Evolutionary conservation across 2,888 invertebrate genomes (phyloP), one percentile per base, ranked within the genome.

Genomic region (Tinea semifulvella): DNA sequence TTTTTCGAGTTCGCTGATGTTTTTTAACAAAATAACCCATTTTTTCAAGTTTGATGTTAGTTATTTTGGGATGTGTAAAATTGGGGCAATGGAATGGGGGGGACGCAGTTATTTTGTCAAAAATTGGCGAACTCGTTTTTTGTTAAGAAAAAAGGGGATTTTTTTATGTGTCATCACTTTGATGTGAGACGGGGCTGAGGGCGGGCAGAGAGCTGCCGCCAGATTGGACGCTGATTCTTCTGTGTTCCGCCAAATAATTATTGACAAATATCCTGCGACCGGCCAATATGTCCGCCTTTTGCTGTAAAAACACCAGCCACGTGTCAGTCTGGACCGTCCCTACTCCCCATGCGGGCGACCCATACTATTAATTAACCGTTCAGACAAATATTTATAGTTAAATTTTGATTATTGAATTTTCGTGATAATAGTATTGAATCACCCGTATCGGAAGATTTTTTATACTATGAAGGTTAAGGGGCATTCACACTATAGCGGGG

Each of bases 221-320:
- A 52, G 80, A 79, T 65, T 82, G 82, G 61, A 82, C 80, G 80
- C 82, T 82, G 82, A 82, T 82, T 68, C 82, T 74, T 64, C 82
- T 76, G 67, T 82, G 82, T 64, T 82, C 82, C 61, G 82, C 82
- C 82, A 82, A 81, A 81, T 81, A 82, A 82, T 82, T 82, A 81
- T 82, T 82, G 72, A 82, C 81, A 80, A 81, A 82, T 71, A 82
- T 80, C 69, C 82, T 74, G 66, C 82, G 82, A 59, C 81, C 82
- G 69, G 81, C 81, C 81, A 82, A 71, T 65, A 82, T 79, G 72
- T 82, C 82, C 72, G 82, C 82, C 68, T 82, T 80, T 82, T 82
- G 82, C 82, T 82, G 82, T 52, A 81, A 81, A 82, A 77, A 40
- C 40, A 40, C 40, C 16, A 16, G 18, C 40, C 40, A 36, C 40